phyloP scores from a whole-genome alignment of 1,140 invertebrate genomes.

The Zaprionus camerounensis region DNA sequence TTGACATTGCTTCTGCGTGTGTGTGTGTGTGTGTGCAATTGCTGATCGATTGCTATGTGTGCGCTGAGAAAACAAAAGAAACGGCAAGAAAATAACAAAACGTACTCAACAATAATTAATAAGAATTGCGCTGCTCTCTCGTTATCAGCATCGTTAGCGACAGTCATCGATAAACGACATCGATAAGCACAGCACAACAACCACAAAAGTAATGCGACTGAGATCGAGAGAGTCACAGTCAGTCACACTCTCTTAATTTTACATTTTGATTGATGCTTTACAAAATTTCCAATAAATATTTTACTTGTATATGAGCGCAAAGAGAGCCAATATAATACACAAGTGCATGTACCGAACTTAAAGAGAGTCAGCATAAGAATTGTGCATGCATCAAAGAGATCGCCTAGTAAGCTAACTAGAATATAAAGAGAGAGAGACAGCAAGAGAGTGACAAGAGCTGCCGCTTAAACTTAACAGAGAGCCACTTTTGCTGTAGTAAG shows the following conservation, averaged over 20 bases:
- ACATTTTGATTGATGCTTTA: neutral
- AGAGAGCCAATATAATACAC: too few relatives aligned
- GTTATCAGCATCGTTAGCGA: constrained; percentile 9
- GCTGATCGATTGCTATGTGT: constrained; percentile 72
- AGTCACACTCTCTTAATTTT: neutral
- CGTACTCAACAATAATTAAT: constrained; percentile 34
- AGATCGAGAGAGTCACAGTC: neutral
- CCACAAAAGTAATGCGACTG: constrained; percentile 13
- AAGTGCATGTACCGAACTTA: neutral
- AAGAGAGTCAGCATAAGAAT: constrained; percentile 4
- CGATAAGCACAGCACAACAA: neutral
- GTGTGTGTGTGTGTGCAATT: constrained; percentile 46
- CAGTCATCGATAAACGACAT: constrained; percentile 26
- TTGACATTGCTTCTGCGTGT: constrained; percentile 23
- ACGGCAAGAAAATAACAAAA: constrained; percentile 18
- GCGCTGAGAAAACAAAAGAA: constrained; percentile 24
- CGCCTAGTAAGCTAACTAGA: too few relatives aligned
- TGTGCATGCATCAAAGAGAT: too few relatives aligned
- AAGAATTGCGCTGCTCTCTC: neutral
- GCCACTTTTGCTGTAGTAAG: neutral
- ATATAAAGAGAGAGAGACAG: neutral
- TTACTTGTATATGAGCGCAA: neutral
- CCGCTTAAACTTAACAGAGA: neutral
- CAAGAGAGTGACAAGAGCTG: too few relatives aligned
- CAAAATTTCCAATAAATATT: constrained; percentile 18